Evolutionary conservation across 2,888 invertebrate species (phyloP), one percentile per base, ranked within the genome.

Genomic region (Phymatocera aterrima): DNA sequence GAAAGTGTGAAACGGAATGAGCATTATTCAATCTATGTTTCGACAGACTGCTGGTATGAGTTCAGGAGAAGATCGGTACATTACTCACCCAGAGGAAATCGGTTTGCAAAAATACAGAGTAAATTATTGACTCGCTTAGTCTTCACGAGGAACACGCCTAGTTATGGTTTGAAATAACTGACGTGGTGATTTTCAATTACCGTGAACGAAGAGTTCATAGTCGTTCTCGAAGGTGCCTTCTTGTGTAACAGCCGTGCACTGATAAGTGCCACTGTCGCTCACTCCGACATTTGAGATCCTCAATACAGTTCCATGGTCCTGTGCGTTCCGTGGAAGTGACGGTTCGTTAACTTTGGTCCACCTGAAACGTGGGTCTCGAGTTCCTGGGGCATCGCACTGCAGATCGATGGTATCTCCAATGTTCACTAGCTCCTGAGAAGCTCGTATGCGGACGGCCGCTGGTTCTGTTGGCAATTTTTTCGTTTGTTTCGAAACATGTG

Each of bases 181-280:
- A n/a, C 46, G 8, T 37, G 21, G 21, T 21, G 10, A 34, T n/a
- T 21, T 79, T 43, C 57, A 83, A 87, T 88, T 91, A 94, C 94
- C 93, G 88, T 93, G 92, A 78, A 94, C 92, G 72, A 92, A 89
- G 3, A 95, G 89, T 54, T 91, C 91, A 84, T 93, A 94, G 84
- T 94, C 93, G 80, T 93, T 92, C 79, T 92, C 91, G 81, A 93
- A 92, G 34, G 90, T 89, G 37, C 93, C 93, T 18, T 90, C 92
- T 4, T 87, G 84, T 31, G 93, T 93, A 77, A 91, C 88, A 0
- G 94, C 95, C 79, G 93, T 93, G 86, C 96, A 96, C 57, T 93
- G 91, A 87, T 96, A 96, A 5, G 92, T 90, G 57, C 95, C 96
- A 37, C 93, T 93, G 89, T 96, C 95, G 78, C 93, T 93, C 2